Evolutionary conservation across 2,888 invertebrate species (phyloP), one percentile per base, ranked within the genome.

Genomic region (Philereme vetulata): DNA sequence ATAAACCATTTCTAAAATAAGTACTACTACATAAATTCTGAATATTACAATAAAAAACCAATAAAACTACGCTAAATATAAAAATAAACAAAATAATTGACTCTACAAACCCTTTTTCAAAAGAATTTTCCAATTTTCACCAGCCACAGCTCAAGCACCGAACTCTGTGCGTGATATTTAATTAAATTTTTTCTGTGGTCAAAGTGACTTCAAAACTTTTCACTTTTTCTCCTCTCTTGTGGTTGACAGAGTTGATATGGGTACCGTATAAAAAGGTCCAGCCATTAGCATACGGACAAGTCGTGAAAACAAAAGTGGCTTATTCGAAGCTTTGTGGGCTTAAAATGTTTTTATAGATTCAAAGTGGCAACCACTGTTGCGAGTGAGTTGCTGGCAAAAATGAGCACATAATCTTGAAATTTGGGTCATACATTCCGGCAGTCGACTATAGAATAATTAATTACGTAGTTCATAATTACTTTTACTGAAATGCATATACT

Each of bases 241-340:
- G 62, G 67, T 51, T 65, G 69, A 67, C 67, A 64, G 60, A 53
- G 57, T 56, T 66, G 67, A 69, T 59, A 60, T 50, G 65, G 69
- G 69, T 68, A 44, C 45, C 38, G 44, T 53, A 60, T 56, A 64
- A 66, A 66, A 69, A 66, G 65, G 67, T 62, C 34, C 33, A 7
- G 42, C 63, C 63, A 59, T 66, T 63, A 66, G 47, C 65, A 67
- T 65, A 55, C 50, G 59, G 52, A 58, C 51, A 64, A 60, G 60
- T 64, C 53, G 55, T 60, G 56, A 61, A 61, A 63, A 61, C 63
- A 63, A 63, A 58, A 64, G 64, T 60, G 45, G 56, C 57, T 57
- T 56, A 55, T 50, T 44, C 11, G 11, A 33, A 50, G 48, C 47
- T 54, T 57, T 60, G 60, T 40, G 54, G 47, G 47, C 35, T 59